Evolutionary conservation across 2,113 vertebrate genomes (phyloP).

Genomic region (Holacanthus passer): DNA sequence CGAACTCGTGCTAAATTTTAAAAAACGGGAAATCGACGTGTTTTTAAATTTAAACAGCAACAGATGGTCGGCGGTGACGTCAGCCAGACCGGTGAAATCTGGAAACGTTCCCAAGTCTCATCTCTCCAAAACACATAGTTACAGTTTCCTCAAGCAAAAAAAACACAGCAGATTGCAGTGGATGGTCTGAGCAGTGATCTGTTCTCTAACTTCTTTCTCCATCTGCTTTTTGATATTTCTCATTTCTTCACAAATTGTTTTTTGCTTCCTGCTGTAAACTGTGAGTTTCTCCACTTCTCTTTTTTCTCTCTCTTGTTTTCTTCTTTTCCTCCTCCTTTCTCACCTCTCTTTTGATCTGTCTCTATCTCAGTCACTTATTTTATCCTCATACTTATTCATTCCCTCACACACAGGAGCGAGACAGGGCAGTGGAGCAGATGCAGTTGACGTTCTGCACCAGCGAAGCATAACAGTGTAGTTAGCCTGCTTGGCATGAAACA

Average conservation of each 20-base stretch:
- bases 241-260: neutral
- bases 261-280: neutral
- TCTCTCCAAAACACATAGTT: constrained; percentile 33
- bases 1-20: neutral
- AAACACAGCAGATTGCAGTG: constrained; percentile 20
- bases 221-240: constrained; percentile 25
- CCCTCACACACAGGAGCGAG: constrained; percentile 33
- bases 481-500: constrained; percentile 78
- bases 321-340: neutral
- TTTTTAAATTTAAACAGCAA: constrained; percentile 29
- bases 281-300: neutral
- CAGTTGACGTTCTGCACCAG: constrained; percentile 77
- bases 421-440: constrained; percentile 69
- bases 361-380: constrained; percentile 23
- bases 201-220: constrained; percentile 16
- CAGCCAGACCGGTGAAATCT: constrained; percentile 23
- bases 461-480: constrained; percentile 77
- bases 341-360: constrained; percentile 12
- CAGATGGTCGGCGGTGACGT: constrained; percentile 46
- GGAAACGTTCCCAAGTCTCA: constrained; percentile 6
- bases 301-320: neutral
- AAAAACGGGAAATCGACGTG: neutral
- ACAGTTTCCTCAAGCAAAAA: constrained; percentile 26
- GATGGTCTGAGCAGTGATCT: constrained; percentile 33
- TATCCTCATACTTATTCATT: constrained; percentile 48